Conservation (phyloP, 2,797 vertebrate genomes). For the Synaphobranchus kaupii region DNA sequence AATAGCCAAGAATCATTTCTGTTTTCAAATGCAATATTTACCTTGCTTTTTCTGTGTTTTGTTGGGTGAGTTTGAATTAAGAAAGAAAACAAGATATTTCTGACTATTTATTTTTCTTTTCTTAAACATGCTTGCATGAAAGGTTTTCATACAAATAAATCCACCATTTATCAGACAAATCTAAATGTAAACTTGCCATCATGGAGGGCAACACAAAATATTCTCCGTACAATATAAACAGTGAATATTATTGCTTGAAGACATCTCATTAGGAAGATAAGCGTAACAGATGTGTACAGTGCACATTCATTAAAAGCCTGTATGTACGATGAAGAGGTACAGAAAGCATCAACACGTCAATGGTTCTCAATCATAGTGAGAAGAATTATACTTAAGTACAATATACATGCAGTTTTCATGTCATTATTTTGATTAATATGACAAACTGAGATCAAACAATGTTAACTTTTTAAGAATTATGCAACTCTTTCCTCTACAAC, state of each 20-base stretch:
- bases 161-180: not conserved
- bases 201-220: not conserved
- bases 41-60: not conserved
- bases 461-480: not conserved
- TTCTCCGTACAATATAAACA: not conserved
- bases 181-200: not conserved
- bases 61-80: not conserved
- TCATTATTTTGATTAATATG: not conserved
- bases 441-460: not conserved
- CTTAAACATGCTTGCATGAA: not conserved
- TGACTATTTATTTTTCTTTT: not conserved
- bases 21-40: no score
- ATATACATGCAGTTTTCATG: not conserved
- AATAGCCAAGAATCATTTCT: no score
- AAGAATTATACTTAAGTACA: not conserved
- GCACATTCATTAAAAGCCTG: not conserved
- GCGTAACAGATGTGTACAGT: not conserved
- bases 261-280: not conserved
- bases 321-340: not conserved
- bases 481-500: not conserved
- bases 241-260: not conserved
- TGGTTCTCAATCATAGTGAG: not conserved
- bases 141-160: not conserved
- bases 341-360: not conserved
- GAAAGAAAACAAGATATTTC: not conserved